phyloP scores from a whole-genome alignment of 2,113 vertebrate genomes.

The Xyliphius kryptos region DNA sequence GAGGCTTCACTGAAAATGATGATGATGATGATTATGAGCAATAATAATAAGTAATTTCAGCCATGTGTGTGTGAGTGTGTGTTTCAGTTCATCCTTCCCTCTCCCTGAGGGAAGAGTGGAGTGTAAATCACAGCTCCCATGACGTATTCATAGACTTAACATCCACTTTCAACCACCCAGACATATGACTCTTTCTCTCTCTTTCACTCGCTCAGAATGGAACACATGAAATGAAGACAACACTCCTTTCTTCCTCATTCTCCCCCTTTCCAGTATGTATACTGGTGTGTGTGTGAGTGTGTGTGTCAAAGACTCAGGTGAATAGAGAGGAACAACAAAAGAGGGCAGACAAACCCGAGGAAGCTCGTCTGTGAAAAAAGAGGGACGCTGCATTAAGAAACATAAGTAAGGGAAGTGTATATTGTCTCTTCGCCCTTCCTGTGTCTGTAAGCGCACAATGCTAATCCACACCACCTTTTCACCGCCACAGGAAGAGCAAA shows the following conservation, averaged over 20 bases:
- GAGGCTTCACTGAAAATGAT: constrained; percentile 22
- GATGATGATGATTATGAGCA: too few relatives aligned
- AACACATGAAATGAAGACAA: constrained; percentile 26
- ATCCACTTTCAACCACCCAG: constrained; percentile 58
- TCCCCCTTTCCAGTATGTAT: constrained; percentile 50
- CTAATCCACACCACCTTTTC: constrained; percentile 40
- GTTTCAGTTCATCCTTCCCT: too few relatives aligned
- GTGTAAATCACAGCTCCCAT: constrained; percentile 52
- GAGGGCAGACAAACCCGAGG: constrained; percentile 64
- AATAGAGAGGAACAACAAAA: constrained; percentile 66
- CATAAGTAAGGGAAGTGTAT: constrained; percentile 60
- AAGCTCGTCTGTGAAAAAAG: constrained; percentile 61
- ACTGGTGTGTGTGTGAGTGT: constrained; percentile 45
- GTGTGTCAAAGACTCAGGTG: constrained; percentile 62
- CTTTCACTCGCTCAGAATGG: constrained; percentile 13
- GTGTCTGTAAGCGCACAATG: constrained; percentile 43
- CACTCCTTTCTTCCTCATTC: constrained; percentile 20
- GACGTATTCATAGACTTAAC: constrained; percentile 65
- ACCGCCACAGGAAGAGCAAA: constrained; percentile 36
- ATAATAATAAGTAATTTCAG: constrained; percentile 18
- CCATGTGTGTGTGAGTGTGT: constrained; percentile 23
- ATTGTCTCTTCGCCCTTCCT: constrained; percentile 65
- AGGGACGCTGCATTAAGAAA: constrained; percentile 50
- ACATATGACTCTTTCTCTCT: constrained; percentile 51
- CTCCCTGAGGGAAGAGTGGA: constrained; percentile 10